A percentile compares a stretch with the other conserved stretches of the same genome.
Evolutionary conservation across 2,888 invertebrate species (phyloP).

Genomic region (Craniophora ligustri): DNA sequence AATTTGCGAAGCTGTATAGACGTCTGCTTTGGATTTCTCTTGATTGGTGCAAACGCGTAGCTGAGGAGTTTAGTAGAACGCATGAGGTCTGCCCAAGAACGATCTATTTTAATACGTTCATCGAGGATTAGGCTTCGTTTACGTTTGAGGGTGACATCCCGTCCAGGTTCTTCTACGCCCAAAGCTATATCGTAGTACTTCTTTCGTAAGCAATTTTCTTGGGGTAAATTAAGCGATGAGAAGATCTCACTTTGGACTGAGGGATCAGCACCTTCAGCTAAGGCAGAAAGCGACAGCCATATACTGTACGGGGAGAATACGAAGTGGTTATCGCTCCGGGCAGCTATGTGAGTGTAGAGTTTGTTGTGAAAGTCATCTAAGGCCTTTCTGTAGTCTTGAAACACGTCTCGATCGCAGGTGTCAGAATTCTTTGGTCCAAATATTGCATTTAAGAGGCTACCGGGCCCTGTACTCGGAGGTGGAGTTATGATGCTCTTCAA

Average conservation of each 20-base stretch:
- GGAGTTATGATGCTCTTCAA: neutral
- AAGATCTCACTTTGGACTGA: conserved; percentile 42
- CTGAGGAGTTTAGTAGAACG: conserved; percentile 28
- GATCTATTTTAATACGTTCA: conserved; percentile 31
- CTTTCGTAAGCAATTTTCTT: conserved; percentile 48
- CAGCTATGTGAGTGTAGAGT: conserved; percentile 35
- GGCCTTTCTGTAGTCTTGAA: conserved; percentile 26
- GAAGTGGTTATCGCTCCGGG: conserved; percentile 44
- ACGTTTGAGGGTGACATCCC: conserved; percentile 46
- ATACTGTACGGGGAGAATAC: conserved; percentile 55
- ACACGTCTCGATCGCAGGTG: conserved; percentile 22
- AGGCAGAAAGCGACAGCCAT: conserved; percentile 58
- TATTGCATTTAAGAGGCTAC: conserved; percentile 1
- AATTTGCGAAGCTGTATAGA: conserved; percentile 28
- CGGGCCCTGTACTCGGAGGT: neutral
- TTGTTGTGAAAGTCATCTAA: conserved; percentile 21
- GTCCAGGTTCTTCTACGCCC: conserved; percentile 45
- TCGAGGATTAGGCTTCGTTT: conserved; percentile 48
- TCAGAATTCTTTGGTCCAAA: conserved; percentile 5
- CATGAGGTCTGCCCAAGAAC: conserved; percentile 36
- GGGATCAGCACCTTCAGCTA: conserved; percentile 57
- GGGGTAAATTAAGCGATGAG: conserved; percentile 48
- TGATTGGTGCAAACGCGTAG: conserved; percentile 34
- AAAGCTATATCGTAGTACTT: conserved; percentile 56
- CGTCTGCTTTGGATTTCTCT: conserved; percentile 26